Base-by-base conservation (phyloP, 2,113 vertebrate species). In the Albula goreensis region DNA sequence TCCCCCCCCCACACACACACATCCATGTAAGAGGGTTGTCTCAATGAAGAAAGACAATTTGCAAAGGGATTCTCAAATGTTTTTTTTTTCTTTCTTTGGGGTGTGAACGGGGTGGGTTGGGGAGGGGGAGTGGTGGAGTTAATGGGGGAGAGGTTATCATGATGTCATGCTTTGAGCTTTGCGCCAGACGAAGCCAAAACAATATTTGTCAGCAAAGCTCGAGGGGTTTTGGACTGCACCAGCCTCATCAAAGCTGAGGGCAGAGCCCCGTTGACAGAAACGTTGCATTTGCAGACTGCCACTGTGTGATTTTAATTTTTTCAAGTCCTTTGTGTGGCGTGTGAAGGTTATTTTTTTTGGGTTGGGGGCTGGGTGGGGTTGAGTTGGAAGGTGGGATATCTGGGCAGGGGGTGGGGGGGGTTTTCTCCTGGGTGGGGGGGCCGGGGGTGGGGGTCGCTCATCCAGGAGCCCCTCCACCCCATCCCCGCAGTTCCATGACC, bases 141-240 rank as follows among this genome's bases (percentile, higher is more conserved):
- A 41, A 41, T 41, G 31, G 31, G 31, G 31, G 31, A 41, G 53
- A 9, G n/a, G 83, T 50, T 51, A 22, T 77, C 15, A 60, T 12
- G 22, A 83, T 66, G n/a, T 63, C 63, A 19, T 4, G 63, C 83
- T 84, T 84, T 74, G 48, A 84, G 50, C 63, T n/a, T 70, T 41
- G 31, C 83, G 70, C 63, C 22, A 17, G 17, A 15, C 15, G 22
- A 48, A 6, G n/a, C 49, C 50, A 17, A 8, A 84, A n/a, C n/a
- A 31, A 9, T 15, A 41, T 41, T 41, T 41, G 10, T 79, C 78
- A 41, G 31, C 13, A 41, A 41, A 80, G 31, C 31, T 56, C 48
- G 13, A 48, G n/a, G 13, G 22, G 25, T n/a, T 8, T 4, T 41
- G 31, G 31, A 1, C 31, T 41, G 31, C 31, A 41, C 1, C 31